Evolutionary conservation across 2,797 vertebrate genomes (phyloP).

Genomic region (Sebastes oblongus): DNA sequence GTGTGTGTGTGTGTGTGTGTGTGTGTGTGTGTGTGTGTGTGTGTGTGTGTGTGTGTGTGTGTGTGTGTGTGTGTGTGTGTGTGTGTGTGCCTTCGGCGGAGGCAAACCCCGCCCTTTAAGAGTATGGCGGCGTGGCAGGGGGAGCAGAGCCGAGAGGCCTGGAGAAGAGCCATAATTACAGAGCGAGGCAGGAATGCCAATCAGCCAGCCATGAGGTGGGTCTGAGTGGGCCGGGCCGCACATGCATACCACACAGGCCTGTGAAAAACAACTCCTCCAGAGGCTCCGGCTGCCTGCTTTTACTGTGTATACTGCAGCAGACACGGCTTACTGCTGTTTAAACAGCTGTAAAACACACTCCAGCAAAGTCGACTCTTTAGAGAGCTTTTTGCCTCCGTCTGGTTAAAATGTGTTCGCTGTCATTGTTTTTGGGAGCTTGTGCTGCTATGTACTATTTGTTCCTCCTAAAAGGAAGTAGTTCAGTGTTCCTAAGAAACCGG

Average conservation of each 20-base stretch:
- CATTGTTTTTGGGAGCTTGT: constrained; percentile 4
- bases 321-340: constrained; percentile 46
- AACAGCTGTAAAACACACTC: constrained; percentile 56
- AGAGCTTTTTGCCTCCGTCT: constrained; percentile 18
- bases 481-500: not conserved
- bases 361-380: not conserved
- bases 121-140: not conserved
- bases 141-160: constrained; percentile 51
- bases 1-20: no score
- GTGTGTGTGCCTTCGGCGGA: not conserved
- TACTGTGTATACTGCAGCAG: constrained; percentile 35
- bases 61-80: not conserved
- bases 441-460: not conserved
- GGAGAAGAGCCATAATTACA: constrained; percentile 79
- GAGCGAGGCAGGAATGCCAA: constrained; percentile 79
- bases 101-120: constrained; percentile 22
- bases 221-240: constrained; percentile 63
- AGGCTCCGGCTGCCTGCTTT: constrained; percentile 46
- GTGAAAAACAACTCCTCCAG: constrained; percentile 78
- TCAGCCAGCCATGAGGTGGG: constrained; percentile 78
- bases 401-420: constrained; percentile 8
- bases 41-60: not conserved
- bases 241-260: constrained; percentile 77
- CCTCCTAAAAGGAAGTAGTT: constrained; percentile 12
- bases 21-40: not conserved